Evolutionary conservation across 2,113 vertebrate genomes (phyloP).

Genomic region (Tetrao urogallus): DNA sequence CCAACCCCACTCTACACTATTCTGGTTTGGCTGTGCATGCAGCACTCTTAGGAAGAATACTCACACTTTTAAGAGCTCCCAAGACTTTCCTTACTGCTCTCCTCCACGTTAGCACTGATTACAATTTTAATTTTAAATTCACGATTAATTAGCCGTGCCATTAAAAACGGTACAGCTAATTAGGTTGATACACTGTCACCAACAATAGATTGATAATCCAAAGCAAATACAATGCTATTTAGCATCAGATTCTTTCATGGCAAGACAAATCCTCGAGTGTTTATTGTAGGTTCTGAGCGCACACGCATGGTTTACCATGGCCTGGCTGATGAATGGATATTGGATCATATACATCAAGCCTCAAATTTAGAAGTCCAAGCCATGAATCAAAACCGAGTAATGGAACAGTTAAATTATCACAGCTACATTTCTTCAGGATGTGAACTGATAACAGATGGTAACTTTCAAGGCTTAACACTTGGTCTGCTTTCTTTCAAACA

Average conservation of each 20-base stretch:
- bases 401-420: slow-evolving; percentile 8
- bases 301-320: neutral
- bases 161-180: slow-evolving; percentile 63
- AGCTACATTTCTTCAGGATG: neutral
- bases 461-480: slow-evolving; percentile 40
- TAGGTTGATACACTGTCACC: slow-evolving; percentile 63
- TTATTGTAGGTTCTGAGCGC: slow-evolving; percentile 3
- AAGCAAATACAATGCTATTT: slow-evolving; percentile 44
- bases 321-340: neutral
- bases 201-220: slow-evolving; percentile 67
- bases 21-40: neutral
- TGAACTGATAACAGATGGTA: slow-evolving; percentile 44
- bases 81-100: neutral
- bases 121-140: slow-evolving; percentile 62
- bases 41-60: neutral
- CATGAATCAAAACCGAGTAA: neutral
- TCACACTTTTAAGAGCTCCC: neutral
- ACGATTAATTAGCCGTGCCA: slow-evolving; percentile 61
- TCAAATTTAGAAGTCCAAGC: neutral
- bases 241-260: neutral
- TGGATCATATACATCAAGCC: neutral
- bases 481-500: neutral
- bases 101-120: slow-evolving; percentile 33
- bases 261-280: neutral
- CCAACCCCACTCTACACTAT: neutral